Percentiles rank a stretch among this genome's conserved stretches.
Conservation (phyloP, 2,888 invertebrate species). For the Elmis aenea region DNA sequence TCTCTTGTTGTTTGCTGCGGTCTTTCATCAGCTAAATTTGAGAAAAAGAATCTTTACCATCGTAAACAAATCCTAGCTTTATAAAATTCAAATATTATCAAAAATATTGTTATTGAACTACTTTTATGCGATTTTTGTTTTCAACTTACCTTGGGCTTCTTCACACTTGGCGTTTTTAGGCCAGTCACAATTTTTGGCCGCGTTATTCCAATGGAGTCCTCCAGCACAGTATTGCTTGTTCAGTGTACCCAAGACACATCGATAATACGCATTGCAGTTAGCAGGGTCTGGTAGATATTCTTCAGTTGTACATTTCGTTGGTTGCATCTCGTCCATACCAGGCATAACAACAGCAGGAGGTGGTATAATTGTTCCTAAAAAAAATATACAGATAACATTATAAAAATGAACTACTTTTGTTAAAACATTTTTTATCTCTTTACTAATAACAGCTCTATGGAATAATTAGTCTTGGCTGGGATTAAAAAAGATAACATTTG, state of each 20-base stretch:
- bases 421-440: too few relatives aligned
- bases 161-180: slow-evolving; percentile 68
- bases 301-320: slow-evolving; percentile 45
- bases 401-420: too few relatives aligned
- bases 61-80: too few relatives aligned
- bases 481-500: too few relatives aligned
- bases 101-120: background rate
- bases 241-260: slow-evolving; percentile 70
- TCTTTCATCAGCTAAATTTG: slow-evolving; percentile 2
- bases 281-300: slow-evolving; percentile 56
- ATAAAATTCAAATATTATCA: too few relatives aligned
- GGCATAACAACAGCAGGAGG: slow-evolving; percentile 49
- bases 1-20: background rate
- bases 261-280: slow-evolving; percentile 71
- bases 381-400: background rate
- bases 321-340: slow-evolving; percentile 37
- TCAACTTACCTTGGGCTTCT: slow-evolving; percentile 33
- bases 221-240: slow-evolving; percentile 71
- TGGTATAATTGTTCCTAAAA: slow-evolving; percentile 36
- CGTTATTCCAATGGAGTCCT: slow-evolving; percentile 74
- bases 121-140: background rate
- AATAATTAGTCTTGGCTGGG: too few relatives aligned
- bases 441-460: too few relatives aligned
- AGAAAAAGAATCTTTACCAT: too few relatives aligned
- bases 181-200: slow-evolving; percentile 72